Evolutionary conservation across 2,797 vertebrate genomes (phyloP).

Genomic region (Sternotherus odoratus): DNA sequence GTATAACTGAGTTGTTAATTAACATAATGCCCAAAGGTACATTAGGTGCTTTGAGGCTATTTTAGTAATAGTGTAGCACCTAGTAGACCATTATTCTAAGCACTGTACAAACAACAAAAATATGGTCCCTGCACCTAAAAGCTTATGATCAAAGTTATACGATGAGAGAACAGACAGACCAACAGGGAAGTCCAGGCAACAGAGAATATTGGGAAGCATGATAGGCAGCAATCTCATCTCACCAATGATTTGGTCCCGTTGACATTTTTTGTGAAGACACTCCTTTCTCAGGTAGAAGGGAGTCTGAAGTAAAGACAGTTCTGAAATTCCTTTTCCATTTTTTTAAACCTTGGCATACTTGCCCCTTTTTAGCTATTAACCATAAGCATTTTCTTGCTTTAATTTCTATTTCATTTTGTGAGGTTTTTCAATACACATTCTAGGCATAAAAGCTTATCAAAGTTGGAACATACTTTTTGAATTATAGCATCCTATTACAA

Average conservation of each 20-base stretch:
- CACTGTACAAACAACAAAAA: not conserved
- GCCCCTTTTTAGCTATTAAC: not conserved
- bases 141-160: not conserved
- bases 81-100: not conserved
- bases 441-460: not conserved
- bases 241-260: not conserved
- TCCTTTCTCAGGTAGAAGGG: not conserved
- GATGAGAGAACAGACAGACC: not conserved
- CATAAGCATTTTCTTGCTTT: not conserved
- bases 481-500: not conserved
- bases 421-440: not conserved
- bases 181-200: not conserved
- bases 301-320: not conserved
- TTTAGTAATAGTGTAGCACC: not conserved
- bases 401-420: not conserved
- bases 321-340: not conserved
- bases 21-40: not conserved
- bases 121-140: not conserved
- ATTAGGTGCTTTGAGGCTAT: not conserved
- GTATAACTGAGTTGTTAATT: not conserved
- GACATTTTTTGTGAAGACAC: not conserved
- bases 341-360: not conserved
- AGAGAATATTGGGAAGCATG: not conserved
- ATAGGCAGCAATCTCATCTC: not conserved
- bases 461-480: not conserved